Conservation (phyloP, 2,888 invertebrate genomes). For the Pseudanteris insignis region DNA sequence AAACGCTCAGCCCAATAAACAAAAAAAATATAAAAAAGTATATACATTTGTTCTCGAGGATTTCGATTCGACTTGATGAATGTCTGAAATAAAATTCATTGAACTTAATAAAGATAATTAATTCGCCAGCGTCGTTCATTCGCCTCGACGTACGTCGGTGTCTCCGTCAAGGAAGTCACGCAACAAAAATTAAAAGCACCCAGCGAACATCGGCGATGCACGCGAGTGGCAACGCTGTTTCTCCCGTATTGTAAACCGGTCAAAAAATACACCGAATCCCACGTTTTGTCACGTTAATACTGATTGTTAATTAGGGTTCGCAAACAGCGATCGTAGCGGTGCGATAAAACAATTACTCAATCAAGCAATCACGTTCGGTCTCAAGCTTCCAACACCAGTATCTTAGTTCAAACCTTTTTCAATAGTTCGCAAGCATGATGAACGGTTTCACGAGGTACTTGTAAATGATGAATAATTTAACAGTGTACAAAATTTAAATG, state of each 20-base stretch:
- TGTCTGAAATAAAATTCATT: conserved; percentile 20
- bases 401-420: too few species aligned
- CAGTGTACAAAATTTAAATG: too few species aligned
- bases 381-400: too few species aligned
- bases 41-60: too few species aligned
- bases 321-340: not conserved
- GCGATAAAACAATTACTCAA: too few species aligned
- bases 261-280: conserved; percentile 24
- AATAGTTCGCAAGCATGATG: too few species aligned
- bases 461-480: too few species aligned
- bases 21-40: too few species aligned
- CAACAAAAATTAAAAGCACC: conserved; percentile 44
- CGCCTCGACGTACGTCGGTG: conserved; percentile 23
- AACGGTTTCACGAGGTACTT: too few species aligned
- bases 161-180: conserved; percentile 43
- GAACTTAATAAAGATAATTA: conserved; percentile 38
- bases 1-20: too few species aligned
- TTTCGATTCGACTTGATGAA: conserved; percentile 1
- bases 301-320: conserved; percentile 35
- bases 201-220: conserved; percentile 31
- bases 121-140: conserved; percentile 35
- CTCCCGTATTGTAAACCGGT: conserved; percentile 14
- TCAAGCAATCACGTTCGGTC: too few species aligned
- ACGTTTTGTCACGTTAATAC: conserved; percentile 34
- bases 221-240: too few species aligned